Base-by-base conservation (phyloP, 1,140 invertebrate species). In the Lucilia sericata region DNA sequence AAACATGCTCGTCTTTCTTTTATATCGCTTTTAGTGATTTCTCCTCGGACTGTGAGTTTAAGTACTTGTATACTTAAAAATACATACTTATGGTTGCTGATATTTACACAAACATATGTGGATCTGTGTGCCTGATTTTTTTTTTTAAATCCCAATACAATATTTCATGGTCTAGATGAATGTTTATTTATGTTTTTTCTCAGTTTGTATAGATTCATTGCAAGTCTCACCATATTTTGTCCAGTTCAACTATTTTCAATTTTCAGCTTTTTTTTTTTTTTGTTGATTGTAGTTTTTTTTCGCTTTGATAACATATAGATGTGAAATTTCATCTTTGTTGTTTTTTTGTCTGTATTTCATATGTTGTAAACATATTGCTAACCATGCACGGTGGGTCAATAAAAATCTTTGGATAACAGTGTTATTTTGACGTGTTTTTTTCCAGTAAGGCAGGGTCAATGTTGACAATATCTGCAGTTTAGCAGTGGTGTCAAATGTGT, bases 281-380 rank as follows among this genome's bases (percentile, higher is more conserved):
- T 75, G 4, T 75, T 13, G 25, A 2, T 75, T 34, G 13, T 75
- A 14, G 74, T 75, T 34, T 75, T 75, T 21, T 78, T 47, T 78
- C n/a, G 36, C 75, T 19, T 78, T 78, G 36, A 36, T 76, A 42
- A 36, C 74, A 47, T 42, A 13, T n/a, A 80, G 76, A 80, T 80
- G 76, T 80, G 76, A 80, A 80, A 80, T 80, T 49, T 80, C 21
- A 80, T 80, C n/a, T 51, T 21, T 21, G 55, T 17, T 60, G 55
- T 60, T 60, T n/a, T n/a, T 60, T 60, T 60, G 14, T 60, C 4
- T 60, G 2, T 60, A 14, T 70, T 70, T 10, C 21, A 5, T 25
- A 19, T 21, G 10, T 21, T 70, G 5, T 70, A 70, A 70, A 25
- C 65, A 70, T 70, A 70, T 70, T 70, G 65, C 65, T 25, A 60